Conservation (phyloP, 2,888 invertebrate genomes). For the Molorchus minor region DNA sequence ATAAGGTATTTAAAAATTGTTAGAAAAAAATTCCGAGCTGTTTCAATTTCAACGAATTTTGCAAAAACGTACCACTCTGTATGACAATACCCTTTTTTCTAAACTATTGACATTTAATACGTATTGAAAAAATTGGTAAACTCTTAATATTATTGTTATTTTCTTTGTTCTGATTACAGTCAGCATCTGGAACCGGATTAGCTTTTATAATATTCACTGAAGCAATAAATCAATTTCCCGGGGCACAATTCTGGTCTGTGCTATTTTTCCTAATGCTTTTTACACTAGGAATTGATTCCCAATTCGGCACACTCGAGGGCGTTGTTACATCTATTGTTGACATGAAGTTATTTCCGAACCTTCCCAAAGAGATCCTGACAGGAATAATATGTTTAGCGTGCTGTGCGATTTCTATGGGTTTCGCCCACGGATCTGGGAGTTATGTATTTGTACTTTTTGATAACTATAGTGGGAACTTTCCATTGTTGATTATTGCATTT, state of each 20-base stretch:
- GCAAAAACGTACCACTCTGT: too few relatives aligned
- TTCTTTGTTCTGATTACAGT: too few relatives aligned
- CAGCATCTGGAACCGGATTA: constrained; percentile 94
- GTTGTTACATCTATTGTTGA: constrained; percentile 96
- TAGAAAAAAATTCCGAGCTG: too few relatives aligned
- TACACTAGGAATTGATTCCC: constrained; percentile 95
- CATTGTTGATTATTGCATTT: constrained; percentile 89
- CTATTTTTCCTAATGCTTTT: constrained; percentile 97
- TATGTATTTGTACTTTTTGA: constrained; percentile 94
- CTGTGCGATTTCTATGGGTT: constrained; percentile 86
- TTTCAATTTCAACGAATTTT: too few relatives aligned
- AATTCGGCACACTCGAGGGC: constrained; percentile 95
- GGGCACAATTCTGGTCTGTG: constrained; percentile 95
- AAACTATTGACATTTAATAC: too few relatives aligned
- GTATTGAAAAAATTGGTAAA: too few relatives aligned
- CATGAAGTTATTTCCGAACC: constrained; percentile 91
- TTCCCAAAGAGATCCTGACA: constrained; percentile 88
- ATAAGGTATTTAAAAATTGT: too few relatives aligned
- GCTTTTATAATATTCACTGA: constrained; percentile 98
- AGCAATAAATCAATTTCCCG: constrained; percentile 97
- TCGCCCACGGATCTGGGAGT: constrained; percentile 92
- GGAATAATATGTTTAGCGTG: constrained; percentile 83
- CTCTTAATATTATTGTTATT: too few relatives aligned
- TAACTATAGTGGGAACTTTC: constrained; percentile 93
- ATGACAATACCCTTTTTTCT: too few relatives aligned